Percentiles rank a stretch among this genome's conserved stretches.
These are phyloP conservation scores for Homarus americanus DNA, from an alignment of 1,140 invertebrate species.

Conservation along the genomic window DNA sequence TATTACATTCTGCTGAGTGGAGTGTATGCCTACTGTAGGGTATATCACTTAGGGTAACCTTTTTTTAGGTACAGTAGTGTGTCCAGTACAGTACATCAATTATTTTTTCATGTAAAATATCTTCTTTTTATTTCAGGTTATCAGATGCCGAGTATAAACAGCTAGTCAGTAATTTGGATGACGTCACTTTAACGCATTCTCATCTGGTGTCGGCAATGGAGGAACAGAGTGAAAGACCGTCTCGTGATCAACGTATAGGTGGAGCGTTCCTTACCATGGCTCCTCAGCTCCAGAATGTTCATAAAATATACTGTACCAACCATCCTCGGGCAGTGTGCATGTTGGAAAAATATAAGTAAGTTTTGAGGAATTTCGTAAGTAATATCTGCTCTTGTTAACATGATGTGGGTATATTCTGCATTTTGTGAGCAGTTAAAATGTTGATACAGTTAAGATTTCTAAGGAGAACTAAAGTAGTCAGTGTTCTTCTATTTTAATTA, in stretches of 20 bases:
- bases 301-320: conserved; percentile 92
- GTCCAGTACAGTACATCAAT: too few species aligned
- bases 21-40: too few species aligned
- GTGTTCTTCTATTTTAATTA: neutral
- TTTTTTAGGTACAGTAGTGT: too few species aligned
- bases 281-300: conserved; percentile 90
- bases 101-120: too few species aligned
- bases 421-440: too few species aligned
- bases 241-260: conserved; percentile 86
- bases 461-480: too few species aligned
- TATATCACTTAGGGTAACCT: too few species aligned
- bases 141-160: conserved; percentile 90
- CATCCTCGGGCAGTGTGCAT: conserved; percentile 96
- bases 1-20: too few species aligned
- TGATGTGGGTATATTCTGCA: too few species aligned
- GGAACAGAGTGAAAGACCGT: conserved; percentile 57
- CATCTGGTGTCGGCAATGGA: conserved; percentile 76
- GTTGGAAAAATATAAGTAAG: conserved; percentile 84
- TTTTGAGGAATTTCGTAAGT: neutral
- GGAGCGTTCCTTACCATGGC: conserved; percentile 94
- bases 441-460: too few species aligned
- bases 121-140: conserved; percentile 82
- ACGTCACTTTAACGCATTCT: conserved; percentile 82
- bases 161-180: conserved; percentile 91
- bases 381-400: too few species aligned